Evolutionary conservation across 2,113 vertebrate species (phyloP).

Genomic region (Xenopus laevis): DNA sequence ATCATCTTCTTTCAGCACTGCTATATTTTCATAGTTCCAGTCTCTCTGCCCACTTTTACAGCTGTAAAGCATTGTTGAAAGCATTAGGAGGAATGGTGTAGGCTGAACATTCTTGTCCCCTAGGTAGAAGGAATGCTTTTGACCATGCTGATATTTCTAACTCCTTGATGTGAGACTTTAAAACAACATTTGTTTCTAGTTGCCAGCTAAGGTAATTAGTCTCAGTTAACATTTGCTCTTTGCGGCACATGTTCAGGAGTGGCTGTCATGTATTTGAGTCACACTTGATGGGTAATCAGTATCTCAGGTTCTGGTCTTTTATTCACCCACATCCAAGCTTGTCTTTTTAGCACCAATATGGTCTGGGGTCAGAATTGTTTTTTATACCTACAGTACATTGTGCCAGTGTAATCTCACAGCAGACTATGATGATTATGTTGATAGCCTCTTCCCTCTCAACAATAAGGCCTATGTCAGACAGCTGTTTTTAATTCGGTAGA

Average conservation of each 20-base stretch:
- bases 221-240: constrained; percentile 25
- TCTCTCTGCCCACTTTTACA: background rate
- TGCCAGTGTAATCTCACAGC: too few species aligned
- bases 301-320: constrained; percentile 11
- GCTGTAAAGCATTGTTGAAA: background rate
- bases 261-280: constrained; percentile 1
- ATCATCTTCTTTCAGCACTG: too few species aligned
- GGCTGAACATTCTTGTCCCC: too few species aligned
- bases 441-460: too few species aligned
- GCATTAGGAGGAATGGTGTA: background rate
- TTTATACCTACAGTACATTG: too few species aligned
- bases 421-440: too few species aligned
- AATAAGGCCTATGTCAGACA: too few species aligned
- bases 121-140: too few species aligned
- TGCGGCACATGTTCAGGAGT: constrained; percentile 7
- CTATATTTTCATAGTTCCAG: background rate
- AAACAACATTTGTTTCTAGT: constrained; percentile 22
- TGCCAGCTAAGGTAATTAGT: constrained; percentile 15
- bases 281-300: constrained; percentile 18
- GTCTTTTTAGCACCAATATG: too few species aligned
- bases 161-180: constrained; percentile 8
- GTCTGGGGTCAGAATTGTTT: too few species aligned
- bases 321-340: too few species aligned
- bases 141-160: background rate
- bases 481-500: too few species aligned